Percentiles rank a stretch among this genome's conserved stretches.
These are phyloP conservation scores for Carabus problematicus DNA, from an alignment of 2,888 invertebrate species.

Conservation along the genomic window DNA sequence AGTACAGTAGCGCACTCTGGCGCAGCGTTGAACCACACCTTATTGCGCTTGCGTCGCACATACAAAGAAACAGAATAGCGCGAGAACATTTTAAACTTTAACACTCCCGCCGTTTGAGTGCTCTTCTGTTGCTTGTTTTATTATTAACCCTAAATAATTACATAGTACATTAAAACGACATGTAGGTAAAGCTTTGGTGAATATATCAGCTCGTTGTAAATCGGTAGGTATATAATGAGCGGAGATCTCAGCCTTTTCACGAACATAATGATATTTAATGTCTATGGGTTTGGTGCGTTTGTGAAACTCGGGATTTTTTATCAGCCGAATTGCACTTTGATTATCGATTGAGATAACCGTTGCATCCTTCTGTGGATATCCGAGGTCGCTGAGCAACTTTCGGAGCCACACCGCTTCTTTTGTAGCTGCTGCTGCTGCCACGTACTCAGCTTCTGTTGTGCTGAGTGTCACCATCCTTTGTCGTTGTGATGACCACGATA, in stretches of 20 bases:
- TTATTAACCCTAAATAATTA: too few relatives aligned
- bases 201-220: neutral
- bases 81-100: too few relatives aligned
- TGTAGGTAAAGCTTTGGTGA: too few relatives aligned
- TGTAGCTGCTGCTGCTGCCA: constrained; percentile 46
- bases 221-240: constrained; percentile 1
- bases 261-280: constrained; percentile 7
- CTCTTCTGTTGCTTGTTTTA: too few relatives aligned
- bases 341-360: constrained; percentile 5
- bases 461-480: constrained; percentile 47
- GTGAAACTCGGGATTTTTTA: constrained; percentile 19
- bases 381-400: neutral
- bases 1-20: too few relatives aligned
- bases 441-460: constrained; percentile 50
- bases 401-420: constrained; percentile 46
- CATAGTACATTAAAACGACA: too few relatives aligned
- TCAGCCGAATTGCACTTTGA: constrained; percentile 26
- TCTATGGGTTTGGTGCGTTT: constrained; percentile 21
- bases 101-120: too few relatives aligned
- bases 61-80: too few relatives aligned
- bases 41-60: too few relatives aligned
- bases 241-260: neutral
- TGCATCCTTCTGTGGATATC: neutral
- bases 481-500: constrained; percentile 49
- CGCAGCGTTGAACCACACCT: too few relatives aligned